phyloP scores from a whole-genome alignment of 2,888 invertebrate genomes.

The Hirtodrosophila alboralis region DNA sequence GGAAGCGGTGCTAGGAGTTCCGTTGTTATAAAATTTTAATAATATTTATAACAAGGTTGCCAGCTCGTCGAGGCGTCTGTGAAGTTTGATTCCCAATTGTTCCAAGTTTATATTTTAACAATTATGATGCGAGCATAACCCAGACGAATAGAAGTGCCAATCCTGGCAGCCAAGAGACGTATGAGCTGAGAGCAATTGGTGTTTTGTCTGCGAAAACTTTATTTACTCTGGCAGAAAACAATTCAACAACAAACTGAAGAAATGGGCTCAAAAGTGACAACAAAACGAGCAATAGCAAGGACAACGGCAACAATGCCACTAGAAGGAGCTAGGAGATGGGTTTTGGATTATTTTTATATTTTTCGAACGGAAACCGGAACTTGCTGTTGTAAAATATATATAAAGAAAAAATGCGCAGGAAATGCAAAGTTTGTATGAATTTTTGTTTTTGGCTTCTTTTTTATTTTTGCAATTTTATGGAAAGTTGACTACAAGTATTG shows the following conservation, averaged over 20 bases:
- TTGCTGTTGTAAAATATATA: constrained; percentile 70
- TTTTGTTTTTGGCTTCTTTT: constrained; percentile 19
- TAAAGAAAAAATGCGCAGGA: constrained; percentile 68
- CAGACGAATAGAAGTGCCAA: constrained; percentile 11
- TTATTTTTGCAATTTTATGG: constrained; percentile 31
- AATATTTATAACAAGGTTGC: constrained; percentile 21
- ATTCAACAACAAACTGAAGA: constrained; percentile 38
- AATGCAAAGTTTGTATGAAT: constrained; percentile 72
- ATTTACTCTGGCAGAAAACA: constrained; percentile 46
- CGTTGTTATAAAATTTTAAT: constrained; percentile 51
- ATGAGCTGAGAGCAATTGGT: no score
- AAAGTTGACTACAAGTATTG: constrained; percentile 41
- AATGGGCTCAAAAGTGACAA: constrained; percentile 55
- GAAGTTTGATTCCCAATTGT: constrained; percentile 70
- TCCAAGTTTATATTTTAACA: constrained; percentile 39
- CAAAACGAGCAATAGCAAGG: constrained; percentile 37
- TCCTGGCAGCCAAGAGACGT: neutral
- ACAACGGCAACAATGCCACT: constrained; percentile 17
- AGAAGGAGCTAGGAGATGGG: constrained; percentile 34
- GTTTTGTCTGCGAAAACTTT: constrained; percentile 56
- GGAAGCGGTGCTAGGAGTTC: constrained; percentile 9
- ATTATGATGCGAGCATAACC: constrained; percentile 40
- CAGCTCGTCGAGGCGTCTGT: constrained; percentile 43
- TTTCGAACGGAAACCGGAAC: constrained; percentile 70
- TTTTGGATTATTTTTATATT: constrained; percentile 64